Base-by-base conservation (phyloP, 1,140 invertebrate species). In the Pogonomyrmex barbatus region DNA sequence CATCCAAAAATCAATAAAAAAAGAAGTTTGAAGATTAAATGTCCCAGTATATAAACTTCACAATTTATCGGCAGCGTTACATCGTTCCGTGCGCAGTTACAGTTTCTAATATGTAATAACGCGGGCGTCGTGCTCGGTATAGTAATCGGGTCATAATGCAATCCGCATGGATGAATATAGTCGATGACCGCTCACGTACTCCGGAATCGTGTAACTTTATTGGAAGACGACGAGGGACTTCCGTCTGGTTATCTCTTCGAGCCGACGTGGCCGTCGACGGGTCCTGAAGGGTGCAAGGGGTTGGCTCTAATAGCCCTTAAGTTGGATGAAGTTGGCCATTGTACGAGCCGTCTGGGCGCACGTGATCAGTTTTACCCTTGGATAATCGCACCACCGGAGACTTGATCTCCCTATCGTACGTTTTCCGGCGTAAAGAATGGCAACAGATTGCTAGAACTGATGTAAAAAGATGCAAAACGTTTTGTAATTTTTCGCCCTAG, bases 161-260 rank as follows among this genome's bases (percentile, higher is more conserved):
- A 90, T 89, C 89, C 89, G 85, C 85, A 78, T 54, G 75, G 78
- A 87, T 87, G 89, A 56, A 81, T 87, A 85, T 33, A 87, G 77
- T 82, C 47, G 85, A 52, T 85, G 88, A 73, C 83, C 50, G 85
- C 85, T 88, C 88, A 89, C 89, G 89, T 90, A 90, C 68, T 67
- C 84, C 62, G 65, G 88, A 90, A 90, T 90, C 86, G 88, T 78
- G 77, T 90, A 90, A 90, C 88, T 90, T 90, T 90, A 90, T 90
- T 90, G 89, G 86, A 88, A 90, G 89, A 88, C 86, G 89, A 87
- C 67, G 52, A 58, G 85, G 88, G 67, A 78, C 47, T 75, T 73
- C 71, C 83, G 91, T 88, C 87, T 89, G 91, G 92, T 93, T 90
- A 93, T 93, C 89, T 88, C 88, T 79, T 70, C 62, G 76, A 89